Percentiles rank a stretch among this genome's conserved stretches.
Evolutionary conservation across 2,113 vertebrate species (phyloP).

Genomic region (Eulacestoma nigropectus): DNA sequence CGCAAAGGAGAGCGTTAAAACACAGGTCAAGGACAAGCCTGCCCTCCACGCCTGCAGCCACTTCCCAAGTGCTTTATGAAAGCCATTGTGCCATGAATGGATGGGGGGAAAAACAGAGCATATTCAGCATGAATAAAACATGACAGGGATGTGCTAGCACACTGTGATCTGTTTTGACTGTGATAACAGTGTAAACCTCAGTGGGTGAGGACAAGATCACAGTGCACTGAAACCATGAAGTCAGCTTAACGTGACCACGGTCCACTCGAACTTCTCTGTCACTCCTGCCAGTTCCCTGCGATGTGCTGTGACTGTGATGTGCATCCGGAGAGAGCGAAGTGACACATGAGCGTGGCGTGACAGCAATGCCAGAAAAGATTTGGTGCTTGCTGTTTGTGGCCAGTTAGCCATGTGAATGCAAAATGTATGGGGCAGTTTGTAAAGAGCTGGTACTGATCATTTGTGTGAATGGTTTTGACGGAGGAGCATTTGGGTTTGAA

Average conservation of each 20-base stretch:
- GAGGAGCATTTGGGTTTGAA: background rate
- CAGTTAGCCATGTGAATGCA: background rate
- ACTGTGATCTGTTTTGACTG: conserved; percentile 55
- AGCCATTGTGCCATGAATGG: conserved; percentile 39
- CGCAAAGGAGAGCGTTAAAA: background rate
- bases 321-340: background rate
- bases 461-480: background rate
- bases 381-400: background rate
- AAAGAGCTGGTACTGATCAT: background rate
- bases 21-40: conserved; percentile 35
- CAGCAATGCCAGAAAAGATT: conserved; percentile 27
- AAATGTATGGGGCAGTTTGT: conserved; percentile 8
- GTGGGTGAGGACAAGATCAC: conserved; percentile 38
- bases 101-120: background rate
- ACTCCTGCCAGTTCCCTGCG: background rate
- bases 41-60: conserved; percentile 5
- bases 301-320: conserved; percentile 38
- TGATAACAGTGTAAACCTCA: conserved; percentile 47
- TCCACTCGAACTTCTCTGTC: background rate
- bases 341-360: background rate
- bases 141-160: conserved; percentile 46
- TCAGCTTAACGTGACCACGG: conserved; percentile 29
- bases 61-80: conserved; percentile 8
- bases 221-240: conserved; percentile 20
- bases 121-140: conserved; percentile 56